These are phyloP conservation scores for Desmophyllum pertusum DNA, from an alignment of 92 coral and sea anemone genomes.

Conservation along the genomic window DNA sequence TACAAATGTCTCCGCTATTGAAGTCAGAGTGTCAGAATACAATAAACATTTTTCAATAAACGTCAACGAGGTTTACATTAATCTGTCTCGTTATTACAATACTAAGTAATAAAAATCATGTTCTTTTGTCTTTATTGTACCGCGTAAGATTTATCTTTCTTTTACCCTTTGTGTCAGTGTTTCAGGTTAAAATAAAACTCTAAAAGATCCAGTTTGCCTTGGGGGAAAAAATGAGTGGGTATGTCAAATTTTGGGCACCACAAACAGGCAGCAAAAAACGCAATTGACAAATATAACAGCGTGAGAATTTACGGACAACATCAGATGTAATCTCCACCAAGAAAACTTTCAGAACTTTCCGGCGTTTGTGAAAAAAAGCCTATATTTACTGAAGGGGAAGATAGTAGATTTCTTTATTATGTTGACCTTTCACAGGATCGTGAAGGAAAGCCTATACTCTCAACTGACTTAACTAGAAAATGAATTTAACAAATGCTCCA, in stretches of 20 bases:
- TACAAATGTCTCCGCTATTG: not conserved
- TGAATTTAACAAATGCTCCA: not conserved
- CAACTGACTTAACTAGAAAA: not conserved
- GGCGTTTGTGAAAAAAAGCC: not conserved
- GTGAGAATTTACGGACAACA: not conserved
- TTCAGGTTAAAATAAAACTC: not conserved
- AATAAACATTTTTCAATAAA: slow-evolving; percentile 15
- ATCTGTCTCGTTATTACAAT: slow-evolving; percentile 16
- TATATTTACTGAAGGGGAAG: not conserved
- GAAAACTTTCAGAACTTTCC: not conserved
- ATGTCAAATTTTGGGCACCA: not conserved
- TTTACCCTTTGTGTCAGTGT: not conserved
- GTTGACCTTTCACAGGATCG: not conserved
- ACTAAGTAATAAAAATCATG: slow-evolving; percentile 7
- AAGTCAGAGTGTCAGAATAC: slow-evolving; percentile 9
- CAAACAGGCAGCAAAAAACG: not conserved
- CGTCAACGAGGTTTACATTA: not conserved
- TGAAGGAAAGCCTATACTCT: not conserved
- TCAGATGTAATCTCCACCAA: not conserved
- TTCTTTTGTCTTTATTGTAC: not conserved
- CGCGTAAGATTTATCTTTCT: not conserved
- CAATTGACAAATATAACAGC: not conserved
- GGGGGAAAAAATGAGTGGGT: not conserved
- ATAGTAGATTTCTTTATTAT: not conserved
- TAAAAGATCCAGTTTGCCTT: not conserved